Base-by-base conservation (phyloP, 1,140 invertebrate species). In the Physella acuta region DNA sequence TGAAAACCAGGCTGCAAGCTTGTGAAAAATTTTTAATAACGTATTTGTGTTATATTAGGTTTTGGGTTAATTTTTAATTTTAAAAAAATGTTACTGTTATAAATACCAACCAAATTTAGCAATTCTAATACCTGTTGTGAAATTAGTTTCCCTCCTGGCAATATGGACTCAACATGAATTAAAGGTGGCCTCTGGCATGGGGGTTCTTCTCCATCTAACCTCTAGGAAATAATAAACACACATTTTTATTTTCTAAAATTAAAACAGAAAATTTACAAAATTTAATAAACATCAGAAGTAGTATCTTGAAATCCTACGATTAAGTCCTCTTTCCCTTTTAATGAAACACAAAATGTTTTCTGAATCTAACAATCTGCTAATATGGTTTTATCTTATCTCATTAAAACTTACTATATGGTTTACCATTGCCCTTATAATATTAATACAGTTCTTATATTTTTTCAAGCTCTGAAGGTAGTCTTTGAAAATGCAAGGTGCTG, bases 341-440 rank as follows among this genome's bases (percentile, higher is more conserved):
- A n/a, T n/a, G n/a, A n/a, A n/a, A n/a, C n/a, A n/a, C n/a, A n/a
- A n/a, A n/a, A n/a, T n/a, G n/a, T n/a, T n/a, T n/a, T n/a, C n/a
- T n/a, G n/a, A n/a, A n/a, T n/a, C n/a, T n/a, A n/a, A n/a, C n/a
- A n/a, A n/a, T n/a, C n/a, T n/a, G n/a, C n/a, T n/a, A n/a, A n/a
- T n/a, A n/a, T n/a, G n/a, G n/a, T n/a, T n/a, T n/a, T n/a, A n/a
- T n/a, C n/a, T n/a, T n/a, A n/a, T n/a, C n/a, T n/a, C n/a, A n/a
- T n/a, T n/a, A n/a, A 24, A 11, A 52, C 62, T 64, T 64, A 64
- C 62, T 33, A 64, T 53, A 53, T 64, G 37, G 37, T 52, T 64
- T n/a, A 64, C 62, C 62, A 64, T 64, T 31, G 62, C 62, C 24
- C 62, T 64, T 16, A 64, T 64, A 26, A 64, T 28, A 64, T 64